Conservation (phyloP, 2,888 invertebrate genomes). For the Brenthis ino region DNA sequence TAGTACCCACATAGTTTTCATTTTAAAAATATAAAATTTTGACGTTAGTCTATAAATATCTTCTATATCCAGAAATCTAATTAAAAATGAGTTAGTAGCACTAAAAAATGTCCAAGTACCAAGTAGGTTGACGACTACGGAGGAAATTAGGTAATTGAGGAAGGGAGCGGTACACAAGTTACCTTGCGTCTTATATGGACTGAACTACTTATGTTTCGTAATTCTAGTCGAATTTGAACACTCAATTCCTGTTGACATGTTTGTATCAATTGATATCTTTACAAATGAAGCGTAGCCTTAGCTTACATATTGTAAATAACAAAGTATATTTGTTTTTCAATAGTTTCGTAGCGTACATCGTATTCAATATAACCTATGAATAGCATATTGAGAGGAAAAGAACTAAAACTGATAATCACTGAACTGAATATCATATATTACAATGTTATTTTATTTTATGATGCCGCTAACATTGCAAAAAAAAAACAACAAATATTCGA, state of each 20-base stretch:
- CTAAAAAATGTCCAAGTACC: conserved; percentile 31
- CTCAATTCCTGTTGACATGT: conserved; percentile 6
- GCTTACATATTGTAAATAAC: no score
- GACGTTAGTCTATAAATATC: background rate
- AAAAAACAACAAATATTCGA: no score
- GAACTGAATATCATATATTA: no score
- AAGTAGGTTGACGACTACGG: conserved; percentile 60
- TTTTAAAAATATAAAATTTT: no score
- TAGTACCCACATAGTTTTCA: no score
- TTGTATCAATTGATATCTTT: background rate
- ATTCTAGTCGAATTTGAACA: conserved; percentile 24
- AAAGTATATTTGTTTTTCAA: no score
- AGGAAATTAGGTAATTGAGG: conserved; percentile 78
- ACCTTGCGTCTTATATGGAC: conserved; percentile 32
- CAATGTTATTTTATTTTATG: no score
- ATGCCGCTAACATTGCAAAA: no score
- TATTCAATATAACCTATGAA: no score
- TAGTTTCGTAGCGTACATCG: no score
- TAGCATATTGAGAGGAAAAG: no score
- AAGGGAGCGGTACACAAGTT: conserved; percentile 61
- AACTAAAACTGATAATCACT: no score
- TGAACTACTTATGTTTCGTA: conserved; percentile 23
- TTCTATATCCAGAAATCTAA: background rate
- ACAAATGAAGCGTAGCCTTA: conserved; percentile 2
- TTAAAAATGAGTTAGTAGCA: background rate